These are phyloP conservation scores for Drosophila elegans DNA, from an alignment of 1,140 invertebrate species.

Conservation along the genomic window DNA sequence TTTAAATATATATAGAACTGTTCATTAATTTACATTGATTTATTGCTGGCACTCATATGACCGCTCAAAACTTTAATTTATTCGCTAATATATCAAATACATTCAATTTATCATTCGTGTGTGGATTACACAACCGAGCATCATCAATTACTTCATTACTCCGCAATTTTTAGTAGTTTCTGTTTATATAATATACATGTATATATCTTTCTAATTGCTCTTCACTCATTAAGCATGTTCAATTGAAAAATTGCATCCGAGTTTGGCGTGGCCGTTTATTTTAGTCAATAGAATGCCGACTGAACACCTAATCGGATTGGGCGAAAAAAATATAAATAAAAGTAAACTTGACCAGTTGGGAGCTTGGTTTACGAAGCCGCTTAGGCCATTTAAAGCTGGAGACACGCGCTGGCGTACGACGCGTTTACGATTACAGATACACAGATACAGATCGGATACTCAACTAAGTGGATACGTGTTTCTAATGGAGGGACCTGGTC, in stretches of 20 bases:
- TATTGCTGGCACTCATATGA: constrained; percentile 3
- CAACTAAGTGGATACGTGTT: constrained; percentile 44
- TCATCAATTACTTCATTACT: constrained; percentile 44
- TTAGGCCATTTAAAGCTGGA: constrained; percentile 44
- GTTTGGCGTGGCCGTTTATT: constrained; percentile 47
- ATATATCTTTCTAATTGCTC: constrained; percentile 49
- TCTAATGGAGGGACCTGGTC: constrained; percentile 5
- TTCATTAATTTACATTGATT: constrained; percentile 13
- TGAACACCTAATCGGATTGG: constrained; percentile 30
- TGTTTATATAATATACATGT: constrained; percentile 5
- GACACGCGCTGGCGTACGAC: constrained; percentile 62
- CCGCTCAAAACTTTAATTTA: constrained; percentile 14
- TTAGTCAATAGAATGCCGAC: constrained; percentile 35
- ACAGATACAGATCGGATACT: constrained; percentile 54
- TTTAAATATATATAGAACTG: not conserved
- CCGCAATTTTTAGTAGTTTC: constrained; percentile 34
- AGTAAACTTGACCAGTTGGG: constrained; percentile 50
- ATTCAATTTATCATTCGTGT: constrained; percentile 25
- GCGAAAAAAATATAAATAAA: constrained; percentile 32
- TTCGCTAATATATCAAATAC: constrained; percentile 25
- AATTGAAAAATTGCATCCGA: constrained; percentile 74
- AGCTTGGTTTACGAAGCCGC: constrained; percentile 22
- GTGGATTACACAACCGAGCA: constrained; percentile 21
- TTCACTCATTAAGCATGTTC: constrained; percentile 50
- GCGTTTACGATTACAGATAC: constrained; percentile 51